A percentile compares a stretch with the other conserved stretches of the same genome.
Conservation (phyloP, 1,140 invertebrate species). For the Chlorops oryzae region DNA sequence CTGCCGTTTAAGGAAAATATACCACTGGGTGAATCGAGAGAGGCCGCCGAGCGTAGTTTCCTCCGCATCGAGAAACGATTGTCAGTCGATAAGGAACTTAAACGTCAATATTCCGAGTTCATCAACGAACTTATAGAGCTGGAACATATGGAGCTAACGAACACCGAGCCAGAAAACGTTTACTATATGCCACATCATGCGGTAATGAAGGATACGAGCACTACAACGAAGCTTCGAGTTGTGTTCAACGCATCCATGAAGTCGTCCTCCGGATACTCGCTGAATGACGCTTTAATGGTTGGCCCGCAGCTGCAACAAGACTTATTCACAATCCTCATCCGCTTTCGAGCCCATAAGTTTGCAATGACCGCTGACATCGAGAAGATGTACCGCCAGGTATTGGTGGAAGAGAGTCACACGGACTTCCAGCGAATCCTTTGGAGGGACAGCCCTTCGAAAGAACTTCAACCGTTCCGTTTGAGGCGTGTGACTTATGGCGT, state of each 20-base stretch:
- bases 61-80: conserved; percentile 1
- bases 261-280: conserved; percentile 17
- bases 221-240: conserved; percentile 28
- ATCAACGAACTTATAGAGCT: conserved; percentile 8
- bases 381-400: conserved; percentile 40
- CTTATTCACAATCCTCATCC: conserved; percentile 39
- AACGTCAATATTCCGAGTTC: conserved; percentile 1
- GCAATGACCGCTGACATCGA: conserved; percentile 32
- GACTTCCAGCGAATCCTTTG: conserved; percentile 5
- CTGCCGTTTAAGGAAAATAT: conserved; percentile 6
- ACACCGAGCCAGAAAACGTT: neutral
- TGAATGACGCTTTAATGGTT: conserved; percentile 37
- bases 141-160: conserved; percentile 11
- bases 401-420: neutral
- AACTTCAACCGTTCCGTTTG: conserved; percentile 10
- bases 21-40: neutral
- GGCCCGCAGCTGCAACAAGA: conserved; percentile 34
- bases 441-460: conserved; percentile 16
- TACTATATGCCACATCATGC: conserved; percentile 14
- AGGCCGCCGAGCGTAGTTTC: neutral
- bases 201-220: conserved; percentile 3
- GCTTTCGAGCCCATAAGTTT: conserved; percentile 32
- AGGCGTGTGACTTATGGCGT: conserved; percentile 35
- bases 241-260: conserved; percentile 31
- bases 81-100: neutral